phyloP scores from a whole-genome alignment of 2,888 invertebrate species.

The Cerastoderma edule region DNA sequence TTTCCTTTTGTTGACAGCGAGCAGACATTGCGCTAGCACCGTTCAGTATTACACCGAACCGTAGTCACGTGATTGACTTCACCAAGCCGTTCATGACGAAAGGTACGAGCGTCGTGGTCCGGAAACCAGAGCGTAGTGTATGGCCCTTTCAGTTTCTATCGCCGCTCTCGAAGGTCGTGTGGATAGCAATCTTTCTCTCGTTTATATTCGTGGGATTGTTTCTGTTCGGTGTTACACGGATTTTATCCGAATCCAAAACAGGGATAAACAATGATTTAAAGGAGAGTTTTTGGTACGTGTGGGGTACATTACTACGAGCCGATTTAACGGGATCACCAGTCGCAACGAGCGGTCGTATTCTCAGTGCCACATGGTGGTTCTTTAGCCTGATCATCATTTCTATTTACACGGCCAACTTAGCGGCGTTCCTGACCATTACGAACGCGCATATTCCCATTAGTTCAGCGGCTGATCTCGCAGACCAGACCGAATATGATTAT shows the following conservation, averaged over 20 bases:
- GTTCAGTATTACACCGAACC: constrained; percentile 95
- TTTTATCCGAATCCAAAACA: constrained; percentile 68
- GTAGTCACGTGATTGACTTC: constrained; percentile 97
- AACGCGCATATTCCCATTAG: constrained; percentile 71
- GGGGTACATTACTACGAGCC: constrained; percentile 78
- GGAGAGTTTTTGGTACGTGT: constrained; percentile 81
- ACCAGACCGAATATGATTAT: constrained; percentile 75
- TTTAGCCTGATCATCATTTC: constrained; percentile 79
- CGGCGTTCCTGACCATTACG: constrained; percentile 79
- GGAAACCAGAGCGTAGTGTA: constrained; percentile 92
- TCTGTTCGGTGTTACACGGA: constrained; percentile 77
- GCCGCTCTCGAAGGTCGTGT: constrained; percentile 96
- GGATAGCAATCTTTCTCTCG: constrained; percentile 78
- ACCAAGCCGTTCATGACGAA: constrained; percentile 98
- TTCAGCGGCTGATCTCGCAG: constrained; percentile 75
- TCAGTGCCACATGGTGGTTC: constrained; percentile 79
- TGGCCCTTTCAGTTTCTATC: constrained; percentile 98
- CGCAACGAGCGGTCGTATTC: constrained; percentile 75
- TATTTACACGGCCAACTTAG: constrained; percentile 80
- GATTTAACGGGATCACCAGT: constrained; percentile 72
- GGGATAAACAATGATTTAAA: constrained; percentile 67
- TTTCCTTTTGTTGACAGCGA: constrained; percentile 87
- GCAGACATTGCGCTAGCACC: constrained; percentile 98
- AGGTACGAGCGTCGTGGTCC: constrained; percentile 97
- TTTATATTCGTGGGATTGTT: constrained; percentile 74